Percentiles rank a stretch among this genome's conserved stretches.
phyloP scores from a whole-genome alignment of 2,113 vertebrate species.

The Channa maculata region DNA sequence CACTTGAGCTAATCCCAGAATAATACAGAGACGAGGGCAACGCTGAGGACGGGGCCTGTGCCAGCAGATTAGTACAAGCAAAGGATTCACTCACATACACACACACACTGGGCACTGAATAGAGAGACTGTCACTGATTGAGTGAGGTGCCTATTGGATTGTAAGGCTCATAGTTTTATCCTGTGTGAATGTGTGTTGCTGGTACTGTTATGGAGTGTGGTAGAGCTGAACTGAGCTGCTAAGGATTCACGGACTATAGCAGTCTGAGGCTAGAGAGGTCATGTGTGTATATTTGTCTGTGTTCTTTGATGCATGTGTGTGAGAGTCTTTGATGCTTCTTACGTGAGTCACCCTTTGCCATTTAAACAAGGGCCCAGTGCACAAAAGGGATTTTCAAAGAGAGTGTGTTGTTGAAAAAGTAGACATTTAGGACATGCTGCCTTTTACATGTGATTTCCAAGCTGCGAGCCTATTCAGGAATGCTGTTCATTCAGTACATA shows the following conservation, averaged over 20 bases:
- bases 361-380: conserved; percentile 5
- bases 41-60: conserved; percentile 60
- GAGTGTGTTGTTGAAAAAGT: conserved; percentile 1
- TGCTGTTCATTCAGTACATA: conserved; percentile 37
- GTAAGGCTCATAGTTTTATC: conserved; percentile 67
- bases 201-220: conserved; percentile 42
- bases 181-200: conserved; percentile 64
- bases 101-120: conserved; percentile 41
- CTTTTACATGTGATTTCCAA: conserved; percentile 20
- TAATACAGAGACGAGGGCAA: conserved; percentile 69
- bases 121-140: conserved; percentile 60
- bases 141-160: conserved; percentile 73
- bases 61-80: conserved; percentile 76
- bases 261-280: conserved; percentile 56
- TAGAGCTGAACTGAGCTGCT: conserved; percentile 59
- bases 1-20: conserved; percentile 75
- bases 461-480: conserved; percentile 12
- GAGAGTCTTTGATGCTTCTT: conserved; percentile 3
- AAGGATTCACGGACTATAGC: conserved; percentile 46
- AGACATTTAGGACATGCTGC: conserved; percentile 2
- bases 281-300: conserved; percentile 34
- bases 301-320: conserved; percentile 10
- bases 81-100: conserved; percentile 62
- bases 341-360: conserved; percentile 10
- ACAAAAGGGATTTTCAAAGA: neutral